Conservation (phyloP, 2,888 invertebrate species). For the Amiota communis region DNA sequence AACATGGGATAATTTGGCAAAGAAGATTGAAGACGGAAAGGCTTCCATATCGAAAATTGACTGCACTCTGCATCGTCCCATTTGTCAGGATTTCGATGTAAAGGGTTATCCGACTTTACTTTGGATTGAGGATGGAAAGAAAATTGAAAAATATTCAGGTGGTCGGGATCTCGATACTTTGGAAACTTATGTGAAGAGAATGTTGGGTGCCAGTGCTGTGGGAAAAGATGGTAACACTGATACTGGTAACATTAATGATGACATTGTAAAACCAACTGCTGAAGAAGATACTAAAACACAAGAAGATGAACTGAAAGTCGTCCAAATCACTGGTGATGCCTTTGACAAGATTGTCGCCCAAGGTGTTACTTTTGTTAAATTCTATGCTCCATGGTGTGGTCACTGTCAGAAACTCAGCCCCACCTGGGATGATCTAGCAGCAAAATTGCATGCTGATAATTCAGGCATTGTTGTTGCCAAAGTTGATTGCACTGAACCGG, state of each 20-base stretch:
- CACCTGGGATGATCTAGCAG: conserved; percentile 87
- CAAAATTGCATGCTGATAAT: conserved; percentile 77
- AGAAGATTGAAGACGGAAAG: conserved; percentile 79
- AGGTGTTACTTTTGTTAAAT: conserved; percentile 87
- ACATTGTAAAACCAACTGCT: background rate
- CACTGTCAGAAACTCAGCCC: conserved; percentile 90
- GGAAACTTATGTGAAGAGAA: conserved; percentile 81
- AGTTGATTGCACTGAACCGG: conserved; percentile 86
- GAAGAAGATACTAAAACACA: conserved; percentile 42
- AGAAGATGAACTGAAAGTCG: conserved; percentile 53
- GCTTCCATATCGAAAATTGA: conserved; percentile 87
- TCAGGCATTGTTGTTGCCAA: conserved; percentile 83
- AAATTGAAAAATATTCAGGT: conserved; percentile 85
- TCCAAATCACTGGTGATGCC: conserved; percentile 79
- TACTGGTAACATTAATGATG: background rate
- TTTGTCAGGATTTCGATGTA: conserved; percentile 86
- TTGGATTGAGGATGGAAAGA: conserved; percentile 91
- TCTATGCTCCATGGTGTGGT: conserved; percentile 93
- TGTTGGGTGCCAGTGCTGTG: conserved; percentile 74
- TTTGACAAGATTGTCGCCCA: conserved; percentile 82
- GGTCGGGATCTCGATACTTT: conserved; percentile 80
- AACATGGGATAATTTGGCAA: conserved; percentile 87
- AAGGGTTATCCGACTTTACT: conserved; percentile 90
- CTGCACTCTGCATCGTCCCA: conserved; percentile 83
- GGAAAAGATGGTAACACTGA: background rate